Evolutionary conservation across 1,140 invertebrate genomes (phyloP).

Genomic region (Magallana angulata): DNA sequence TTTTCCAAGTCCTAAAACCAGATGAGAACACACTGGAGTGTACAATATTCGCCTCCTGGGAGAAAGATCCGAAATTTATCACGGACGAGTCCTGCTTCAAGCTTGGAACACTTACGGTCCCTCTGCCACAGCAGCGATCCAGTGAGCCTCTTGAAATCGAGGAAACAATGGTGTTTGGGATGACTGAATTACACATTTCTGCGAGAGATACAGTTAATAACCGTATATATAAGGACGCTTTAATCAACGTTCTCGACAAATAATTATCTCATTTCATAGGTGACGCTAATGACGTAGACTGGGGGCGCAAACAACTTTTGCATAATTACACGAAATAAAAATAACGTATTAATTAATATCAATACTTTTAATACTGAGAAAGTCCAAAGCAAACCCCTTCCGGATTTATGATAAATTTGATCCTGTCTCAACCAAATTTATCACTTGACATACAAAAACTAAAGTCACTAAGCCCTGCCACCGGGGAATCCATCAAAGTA

Average conservation of each 20-base stretch:
- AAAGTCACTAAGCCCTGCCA: too few relatives aligned
- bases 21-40: slow-evolving; percentile 49
- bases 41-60: slow-evolving; percentile 44
- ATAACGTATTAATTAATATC: too few relatives aligned
- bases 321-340: too few relatives aligned
- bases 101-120: slow-evolving; percentile 49
- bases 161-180: slow-evolving; percentile 54
- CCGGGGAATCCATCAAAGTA: too few relatives aligned
- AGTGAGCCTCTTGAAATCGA: slow-evolving; percentile 45
- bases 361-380: too few relatives aligned
- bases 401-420: too few relatives aligned
- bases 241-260: slow-evolving; percentile 15
- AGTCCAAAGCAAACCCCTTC: too few relatives aligned
- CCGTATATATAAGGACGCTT: slow-evolving; percentile 11
- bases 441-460: too few relatives aligned
- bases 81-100: slow-evolving; percentile 38
- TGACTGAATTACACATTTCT: slow-evolving; percentile 43
- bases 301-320: too few relatives aligned
- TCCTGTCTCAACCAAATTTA: too few relatives aligned
- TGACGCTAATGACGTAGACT: too few relatives aligned
- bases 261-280: background rate
- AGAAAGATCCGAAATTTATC: slow-evolving; percentile 46
- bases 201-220: slow-evolving; percentile 39
- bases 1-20: slow-evolving; percentile 48
- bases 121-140: slow-evolving; percentile 10